Conservation (phyloP, 37 sponge, comb jelly and placozoan species). For the Cliona cf. orientalis region DNA sequence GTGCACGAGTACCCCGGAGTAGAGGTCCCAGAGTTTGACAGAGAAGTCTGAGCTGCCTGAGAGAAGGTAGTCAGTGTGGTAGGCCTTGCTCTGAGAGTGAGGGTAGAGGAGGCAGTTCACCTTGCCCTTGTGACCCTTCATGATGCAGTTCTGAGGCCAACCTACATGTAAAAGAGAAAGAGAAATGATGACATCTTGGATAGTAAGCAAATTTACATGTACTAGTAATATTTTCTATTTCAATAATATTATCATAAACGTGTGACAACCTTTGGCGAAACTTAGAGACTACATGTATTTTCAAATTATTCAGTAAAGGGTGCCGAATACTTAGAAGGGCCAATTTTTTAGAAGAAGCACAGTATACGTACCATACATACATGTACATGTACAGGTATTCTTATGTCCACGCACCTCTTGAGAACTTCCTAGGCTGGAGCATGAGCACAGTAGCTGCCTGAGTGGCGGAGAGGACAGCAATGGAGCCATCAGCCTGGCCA, state of each 20-base stretch:
- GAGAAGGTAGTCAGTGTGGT: conserved; percentile 66
- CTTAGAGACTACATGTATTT: too few species aligned
- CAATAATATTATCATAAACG: too few species aligned
- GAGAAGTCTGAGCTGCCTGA: conserved; percentile 93
- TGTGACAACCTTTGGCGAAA: too few species aligned
- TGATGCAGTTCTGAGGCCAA: conserved; percentile 81
- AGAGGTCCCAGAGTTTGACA: conserved; percentile 92
- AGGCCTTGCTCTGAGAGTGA: conserved; percentile 55
- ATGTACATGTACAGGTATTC: too few species aligned
- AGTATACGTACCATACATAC: too few species aligned
- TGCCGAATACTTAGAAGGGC: too few species aligned
- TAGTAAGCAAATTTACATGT: too few species aligned
- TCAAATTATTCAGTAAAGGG: not conserved
- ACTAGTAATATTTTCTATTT: too few species aligned
- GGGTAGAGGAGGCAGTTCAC: conserved; percentile 88
- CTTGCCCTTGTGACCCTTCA: conserved; percentile 76
- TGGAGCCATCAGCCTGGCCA: conserved; percentile 80
- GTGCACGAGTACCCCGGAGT: conserved; percentile 69
- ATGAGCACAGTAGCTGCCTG: conserved; percentile 78
- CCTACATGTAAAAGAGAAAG: conserved; percentile 26
- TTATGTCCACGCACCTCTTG: conserved; percentile 55
- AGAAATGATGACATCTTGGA: too few species aligned
- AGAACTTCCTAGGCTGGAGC: conserved; percentile 58
- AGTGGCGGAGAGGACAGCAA: conserved; percentile 71
- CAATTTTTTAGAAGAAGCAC: too few species aligned